Evolutionary conservation across 1,140 invertebrate genomes (phyloP), one percentile per base, ranked within the genome.

Genomic region (Anoplophora glabripennis): DNA sequence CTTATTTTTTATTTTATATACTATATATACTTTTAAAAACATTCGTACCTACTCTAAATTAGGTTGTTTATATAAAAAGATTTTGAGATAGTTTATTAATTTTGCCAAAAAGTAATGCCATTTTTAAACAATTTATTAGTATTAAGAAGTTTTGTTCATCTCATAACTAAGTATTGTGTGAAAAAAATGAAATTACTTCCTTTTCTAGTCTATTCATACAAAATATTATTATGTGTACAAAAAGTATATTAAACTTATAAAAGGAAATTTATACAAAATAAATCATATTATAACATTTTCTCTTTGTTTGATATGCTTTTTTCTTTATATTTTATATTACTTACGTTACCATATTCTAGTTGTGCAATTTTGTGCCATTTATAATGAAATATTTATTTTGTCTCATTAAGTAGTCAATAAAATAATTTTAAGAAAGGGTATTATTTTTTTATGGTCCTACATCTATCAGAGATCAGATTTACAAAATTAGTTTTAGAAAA

Each of bases 271-370:
- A 12, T 11, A 40, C 7, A 40, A 1, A 12, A 14, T 40, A 4
- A 11, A 40, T 11, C 38, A 11, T 40, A 40, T 40, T 14, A 40
- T 40, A 4, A 12, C n/a, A 40, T 7, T 11, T 11, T 12, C 1
- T 40, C 15, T 40, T 37, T 37, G n/a, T 37, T 37, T n/a, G 36
- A 37, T 8, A 8, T 37, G 7, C 36, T 37, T 7, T 38, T 10
- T 10, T 38, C 36, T 38, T 38, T 38, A 3, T 38, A 9, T 44
- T 44, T 44, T 44, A 44, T n/a, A 10, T 44, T 47, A 47, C 4
- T 1, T 51, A 51, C n/a, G 48, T 51, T 51, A 51, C 48, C 48
- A 51, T 33, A 10, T 37, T 51, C 34, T 51, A 51, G 33, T 48
- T 48, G 5, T 37, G 8, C 12, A 11, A 15, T 51, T 12, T 11